Base-by-base conservation (phyloP, 1,140 invertebrate genomes). In the Vanessa atalanta region DNA sequence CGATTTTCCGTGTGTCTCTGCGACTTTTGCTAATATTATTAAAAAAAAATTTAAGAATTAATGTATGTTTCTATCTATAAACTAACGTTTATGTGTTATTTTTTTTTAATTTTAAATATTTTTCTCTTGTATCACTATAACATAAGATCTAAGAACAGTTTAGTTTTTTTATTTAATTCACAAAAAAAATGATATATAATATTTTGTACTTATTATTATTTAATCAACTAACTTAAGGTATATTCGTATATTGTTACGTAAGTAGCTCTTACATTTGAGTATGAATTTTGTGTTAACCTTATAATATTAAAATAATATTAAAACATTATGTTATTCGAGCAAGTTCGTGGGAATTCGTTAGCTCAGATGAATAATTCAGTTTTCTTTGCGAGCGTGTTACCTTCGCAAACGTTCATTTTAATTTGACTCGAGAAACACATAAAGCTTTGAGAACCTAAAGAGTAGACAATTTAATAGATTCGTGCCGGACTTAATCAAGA, bases 401-500 rank as follows among this genome's bases (percentile, higher is more conserved):
- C 71, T 72, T 66, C 71, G 47, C 72, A 68, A 50, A 63, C 51
- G 65, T 61, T 67, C 64, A 31, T 76, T 72, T 50, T 60, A 63
- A 47, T 71, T 60, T 63, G 57, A 76, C 53, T 67, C 70, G 60
- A 76, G 70, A 53, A 76, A 67, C 48, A 72, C 48, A 76, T 76
- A 67, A 73, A 74, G 66, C 65, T 63, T 70, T 70, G 64, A 68
- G 65, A 64, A 64, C 53, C 50, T 43, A 76, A 51, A 72, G 37
- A 43, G 37, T 11, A 43, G 75, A 76, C 75, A 76, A 60, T 76
- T 76, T 76, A 76, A 76, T 76, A 76, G 70, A 76, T 73, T 76
- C 75, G 75, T 73, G 75, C 65, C 51, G 70, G 75, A 76, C 70
- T 69, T 73, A 76, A 76, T 76, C 70, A 76, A 76, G 75, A 76